These are phyloP conservation scores for Parnassius apollo DNA, from an alignment of 2,888 invertebrate species.

Conservation along the genomic window DNA sequence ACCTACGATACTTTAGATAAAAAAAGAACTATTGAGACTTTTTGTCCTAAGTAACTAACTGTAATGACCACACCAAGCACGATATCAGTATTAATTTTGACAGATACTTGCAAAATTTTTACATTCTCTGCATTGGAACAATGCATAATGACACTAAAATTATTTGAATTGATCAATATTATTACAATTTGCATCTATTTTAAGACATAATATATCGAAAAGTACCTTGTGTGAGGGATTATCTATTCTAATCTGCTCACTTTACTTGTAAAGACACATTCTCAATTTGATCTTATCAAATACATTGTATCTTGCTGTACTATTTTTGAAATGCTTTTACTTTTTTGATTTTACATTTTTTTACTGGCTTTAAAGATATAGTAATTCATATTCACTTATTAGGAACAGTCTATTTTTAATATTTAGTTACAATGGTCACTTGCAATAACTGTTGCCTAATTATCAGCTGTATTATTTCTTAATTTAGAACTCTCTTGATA, in stretches of 20 bases:
- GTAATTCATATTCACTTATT: no score
- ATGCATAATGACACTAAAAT: constrained; percentile 20
- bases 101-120: constrained; percentile 13
- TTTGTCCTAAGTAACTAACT: constrained; percentile 53
- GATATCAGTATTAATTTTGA: constrained; percentile 32
- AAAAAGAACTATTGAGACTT: constrained; percentile 65
- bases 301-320: no score
- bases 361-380: not conserved
- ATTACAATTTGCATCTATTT: constrained; percentile 15
- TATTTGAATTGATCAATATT: constrained; percentile 21
- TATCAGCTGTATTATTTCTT: no score
- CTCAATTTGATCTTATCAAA: no score
- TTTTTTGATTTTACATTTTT: not conserved
- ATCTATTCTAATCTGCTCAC: constrained; percentile 4
- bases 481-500: no score
- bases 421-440: no score
- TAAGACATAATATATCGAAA: constrained; percentile 11
- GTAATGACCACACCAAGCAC: constrained; percentile 40
- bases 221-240: constrained; percentile 9
- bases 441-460: no score
- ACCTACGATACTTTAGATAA: constrained; percentile 74
- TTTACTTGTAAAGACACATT: no score
- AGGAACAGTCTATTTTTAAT: no score
- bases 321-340: not conserved
- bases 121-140: constrained; percentile 19